phyloP scores from a whole-genome alignment of 2,113 vertebrate genomes.

The Indri indri region DNA sequence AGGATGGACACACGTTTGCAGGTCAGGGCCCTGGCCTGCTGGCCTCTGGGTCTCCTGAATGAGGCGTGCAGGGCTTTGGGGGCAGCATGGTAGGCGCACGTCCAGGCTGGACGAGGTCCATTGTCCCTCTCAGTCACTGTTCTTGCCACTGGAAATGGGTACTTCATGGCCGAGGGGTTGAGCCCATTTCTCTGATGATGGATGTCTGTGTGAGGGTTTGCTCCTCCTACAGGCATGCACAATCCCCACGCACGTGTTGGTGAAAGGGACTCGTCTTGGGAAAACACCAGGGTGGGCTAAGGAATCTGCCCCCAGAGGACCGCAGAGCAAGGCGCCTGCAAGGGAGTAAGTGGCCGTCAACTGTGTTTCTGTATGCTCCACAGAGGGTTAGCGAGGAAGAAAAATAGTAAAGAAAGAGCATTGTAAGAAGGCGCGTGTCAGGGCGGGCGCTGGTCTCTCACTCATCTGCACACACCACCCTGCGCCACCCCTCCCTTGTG shows the following conservation, averaged over 20 bases:
- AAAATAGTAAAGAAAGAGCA: background rate
- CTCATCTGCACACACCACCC: no score
- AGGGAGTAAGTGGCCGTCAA: background rate
- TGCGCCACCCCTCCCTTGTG: background rate
- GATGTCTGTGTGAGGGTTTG: background rate
- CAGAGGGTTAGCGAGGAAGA: background rate
- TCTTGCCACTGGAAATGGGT: background rate
- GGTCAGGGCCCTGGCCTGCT: no score
- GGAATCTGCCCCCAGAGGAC: no score
- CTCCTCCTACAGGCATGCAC: background rate
- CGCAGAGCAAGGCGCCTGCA: background rate
- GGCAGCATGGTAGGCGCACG: no score
- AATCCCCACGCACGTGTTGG: no score
- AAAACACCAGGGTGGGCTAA: background rate
- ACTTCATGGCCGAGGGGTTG: background rate
- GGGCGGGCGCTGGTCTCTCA: no score
- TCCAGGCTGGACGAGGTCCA: background rate
- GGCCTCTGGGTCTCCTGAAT: background rate
- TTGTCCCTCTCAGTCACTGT: background rate
- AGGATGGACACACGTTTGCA: background rate
- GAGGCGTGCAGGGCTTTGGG: background rate
- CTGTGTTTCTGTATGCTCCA: background rate
- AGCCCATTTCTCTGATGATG: background rate
- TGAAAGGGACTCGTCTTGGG: background rate
- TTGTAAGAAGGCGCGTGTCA: background rate